phyloP scores from a whole-genome alignment of 30 jellyfish, hydroid and myxozoan species.

The Aurelia coerulea region DNA sequence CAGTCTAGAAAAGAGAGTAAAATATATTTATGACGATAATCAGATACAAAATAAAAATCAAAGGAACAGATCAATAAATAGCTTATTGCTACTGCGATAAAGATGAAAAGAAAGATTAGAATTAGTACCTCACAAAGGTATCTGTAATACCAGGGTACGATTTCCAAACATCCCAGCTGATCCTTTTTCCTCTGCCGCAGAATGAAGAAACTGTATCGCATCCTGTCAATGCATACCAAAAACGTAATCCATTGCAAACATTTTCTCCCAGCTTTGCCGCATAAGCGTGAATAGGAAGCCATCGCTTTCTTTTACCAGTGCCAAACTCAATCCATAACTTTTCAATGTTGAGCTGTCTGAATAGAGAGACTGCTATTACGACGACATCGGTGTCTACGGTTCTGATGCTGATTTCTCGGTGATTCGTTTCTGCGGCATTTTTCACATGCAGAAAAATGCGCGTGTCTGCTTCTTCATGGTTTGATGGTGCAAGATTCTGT shows the following conservation, averaged over 20 bases:
- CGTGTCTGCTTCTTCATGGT: slow-evolving; percentile 44
- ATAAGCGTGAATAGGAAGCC: slow-evolving; percentile 36
- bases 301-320: background rate
- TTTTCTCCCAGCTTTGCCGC: slow-evolving; percentile 1
- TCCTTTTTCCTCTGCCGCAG: slow-evolving; percentile 32
- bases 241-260: slow-evolving; percentile 24
- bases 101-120: background rate
- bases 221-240: slow-evolving; percentile 45
- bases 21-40: too few relatives aligned
- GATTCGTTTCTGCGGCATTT: slow-evolving; percentile 5
- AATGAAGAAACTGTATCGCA: slow-evolving; percentile 49
- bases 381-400: slow-evolving; percentile 38
- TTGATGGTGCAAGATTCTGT: background rate
- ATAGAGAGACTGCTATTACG: slow-evolving; percentile 2
- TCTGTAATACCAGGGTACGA: slow-evolving; percentile 33
- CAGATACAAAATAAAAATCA: too few relatives aligned
- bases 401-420: slow-evolving; percentile 2
- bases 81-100: background rate
- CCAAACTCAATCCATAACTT: slow-evolving; percentile 32
- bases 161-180: slow-evolving; percentile 29
- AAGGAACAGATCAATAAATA: too few relatives aligned
- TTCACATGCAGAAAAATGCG: background rate
- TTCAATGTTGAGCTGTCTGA: background rate
- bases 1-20: slow-evolving; percentile 1
- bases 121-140: slow-evolving; percentile 8